Percentiles rank a stretch among this genome's conserved stretches.
These are phyloP conservation scores for Cyclura pinguis DNA, from an alignment of 2,797 vertebrate genomes.

Conservation along the genomic window DNA sequence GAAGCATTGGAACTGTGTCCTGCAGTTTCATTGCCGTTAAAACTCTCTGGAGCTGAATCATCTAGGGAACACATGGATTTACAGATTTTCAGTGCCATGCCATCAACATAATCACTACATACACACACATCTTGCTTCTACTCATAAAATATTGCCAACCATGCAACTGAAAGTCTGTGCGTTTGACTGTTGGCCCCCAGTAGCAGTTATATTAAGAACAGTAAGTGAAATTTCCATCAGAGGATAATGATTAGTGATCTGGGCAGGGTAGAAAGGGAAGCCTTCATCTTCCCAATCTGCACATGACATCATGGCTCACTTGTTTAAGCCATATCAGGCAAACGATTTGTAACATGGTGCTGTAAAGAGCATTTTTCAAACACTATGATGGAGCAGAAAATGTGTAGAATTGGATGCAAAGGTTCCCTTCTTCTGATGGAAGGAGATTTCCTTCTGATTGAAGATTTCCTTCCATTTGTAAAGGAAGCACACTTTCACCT, in stretches of 20 bases:
- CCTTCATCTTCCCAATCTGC: not conserved
- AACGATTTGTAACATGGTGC: not conserved
- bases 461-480: not conserved
- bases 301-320: not conserved
- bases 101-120: conserved; percentile 63
- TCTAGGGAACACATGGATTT: conserved; percentile 79
- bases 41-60: conserved; percentile 87
- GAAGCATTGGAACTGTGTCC: conserved; percentile 81
- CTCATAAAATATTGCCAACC: conserved; percentile 35
- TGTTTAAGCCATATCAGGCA: not conserved
- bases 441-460: not conserved
- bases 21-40: conserved; percentile 86
- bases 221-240: not conserved
- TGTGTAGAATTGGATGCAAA: not conserved
- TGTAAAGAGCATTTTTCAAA: not conserved
- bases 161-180: conserved; percentile 27
- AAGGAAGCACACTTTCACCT: not conserved
- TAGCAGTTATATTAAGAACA: not conserved
- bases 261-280: not conserved
- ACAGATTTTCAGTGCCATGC: conserved; percentile 73
- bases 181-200: conserved; percentile 26
- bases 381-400: not conserved
- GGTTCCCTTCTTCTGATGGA: not conserved
- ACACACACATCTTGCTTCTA: conserved; percentile 46
- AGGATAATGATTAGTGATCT: not conserved